phyloP scores from a whole-genome alignment of 1,140 invertebrate genomes.

The Plodia interpunctella region DNA sequence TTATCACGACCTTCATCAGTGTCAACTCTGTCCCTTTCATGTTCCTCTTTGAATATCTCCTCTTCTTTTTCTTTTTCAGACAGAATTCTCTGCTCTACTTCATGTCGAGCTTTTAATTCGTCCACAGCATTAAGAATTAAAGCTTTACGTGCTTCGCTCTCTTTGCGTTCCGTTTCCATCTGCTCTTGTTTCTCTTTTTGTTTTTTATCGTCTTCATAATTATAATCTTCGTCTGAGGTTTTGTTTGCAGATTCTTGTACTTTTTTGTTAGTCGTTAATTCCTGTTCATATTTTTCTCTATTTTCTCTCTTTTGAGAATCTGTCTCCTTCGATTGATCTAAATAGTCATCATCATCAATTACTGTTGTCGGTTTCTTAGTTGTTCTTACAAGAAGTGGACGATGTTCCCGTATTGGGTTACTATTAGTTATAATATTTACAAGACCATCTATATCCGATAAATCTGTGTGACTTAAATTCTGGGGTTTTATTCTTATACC shows the following conservation, averaged over 20 bases:
- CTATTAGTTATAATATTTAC: constrained; percentile 54
- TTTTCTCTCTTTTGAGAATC: background rate
- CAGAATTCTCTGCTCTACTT: constrained; percentile 53
- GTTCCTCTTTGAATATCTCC: constrained; percentile 52
- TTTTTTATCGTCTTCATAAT: constrained; percentile 30
- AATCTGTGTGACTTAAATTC: constrained; percentile 35
- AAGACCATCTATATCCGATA: constrained; percentile 57
- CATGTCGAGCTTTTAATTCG: constrained; percentile 60
- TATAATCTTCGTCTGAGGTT: constrained; percentile 23
- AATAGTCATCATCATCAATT: constrained; percentile 11
- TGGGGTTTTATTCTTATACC: constrained; percentile 12
- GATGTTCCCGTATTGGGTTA: constrained; percentile 23
- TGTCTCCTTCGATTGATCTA: background rate
- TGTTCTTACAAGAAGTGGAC: constrained; percentile 19
- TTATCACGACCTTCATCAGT: constrained; percentile 34
- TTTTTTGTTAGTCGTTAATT: constrained; percentile 13
- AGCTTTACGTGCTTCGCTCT: constrained; percentile 59
- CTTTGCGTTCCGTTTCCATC: constrained; percentile 37
- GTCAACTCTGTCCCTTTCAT: constrained; percentile 40
- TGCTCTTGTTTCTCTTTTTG: constrained; percentile 22
- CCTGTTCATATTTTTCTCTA: constrained; percentile 15
- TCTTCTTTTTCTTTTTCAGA: constrained; percentile 61
- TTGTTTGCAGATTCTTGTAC: constrained; percentile 18
- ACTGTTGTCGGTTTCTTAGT: constrained; percentile 9
- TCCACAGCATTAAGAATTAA: constrained; percentile 56